These are phyloP conservation scores for Candidula unifasciata DNA, from an alignment of 2,888 invertebrate genomes.

Conservation along the genomic window DNA sequence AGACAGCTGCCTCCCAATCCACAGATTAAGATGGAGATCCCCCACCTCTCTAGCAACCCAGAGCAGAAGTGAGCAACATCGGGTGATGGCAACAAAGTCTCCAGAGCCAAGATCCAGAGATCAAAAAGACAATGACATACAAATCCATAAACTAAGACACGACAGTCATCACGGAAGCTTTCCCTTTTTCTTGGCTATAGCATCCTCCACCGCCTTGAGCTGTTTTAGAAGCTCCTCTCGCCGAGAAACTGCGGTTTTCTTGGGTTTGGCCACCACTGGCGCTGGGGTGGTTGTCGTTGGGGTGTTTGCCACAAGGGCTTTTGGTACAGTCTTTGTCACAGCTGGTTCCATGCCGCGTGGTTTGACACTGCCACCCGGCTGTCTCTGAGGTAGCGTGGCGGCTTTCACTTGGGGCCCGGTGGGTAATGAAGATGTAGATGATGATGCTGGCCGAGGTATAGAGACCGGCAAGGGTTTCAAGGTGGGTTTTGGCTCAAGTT, in stretches of 20 bases:
- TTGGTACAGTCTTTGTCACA: slow-evolving; percentile 42
- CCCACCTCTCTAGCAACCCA: too few species aligned
- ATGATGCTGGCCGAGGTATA: slow-evolving; percentile 40
- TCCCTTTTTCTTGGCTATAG: slow-evolving; percentile 94
- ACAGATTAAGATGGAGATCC: too few species aligned
- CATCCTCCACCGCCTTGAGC: slow-evolving; percentile 97
- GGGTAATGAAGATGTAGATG: slow-evolving; percentile 38
- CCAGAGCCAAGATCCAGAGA: too few species aligned
- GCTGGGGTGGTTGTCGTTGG: slow-evolving; percentile 31
- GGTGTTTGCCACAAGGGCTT: slow-evolving; percentile 38
- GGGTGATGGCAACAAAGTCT: too few species aligned
- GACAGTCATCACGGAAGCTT: slow-evolving; percentile 61
- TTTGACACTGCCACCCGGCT: slow-evolving; percentile 41
- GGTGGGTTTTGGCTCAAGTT: slow-evolving; percentile 45
- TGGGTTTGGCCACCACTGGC: slow-evolving; percentile 56
- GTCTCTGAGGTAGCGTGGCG: slow-evolving; percentile 49
- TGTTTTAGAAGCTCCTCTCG: slow-evolving; percentile 96
- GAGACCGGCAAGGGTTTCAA: slow-evolving; percentile 43
- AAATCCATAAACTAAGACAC: background rate
- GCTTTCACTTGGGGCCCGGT: slow-evolving; percentile 32
- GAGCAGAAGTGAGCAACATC: too few species aligned
- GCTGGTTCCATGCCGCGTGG: slow-evolving; percentile 31
- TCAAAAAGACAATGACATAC: background rate
- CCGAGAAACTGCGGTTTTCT: slow-evolving; percentile 85
- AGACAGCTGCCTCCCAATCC: too few species aligned